Base-by-base conservation (phyloP, 2,113 vertebrate genomes). In the Urocitellus parryii region DNA sequence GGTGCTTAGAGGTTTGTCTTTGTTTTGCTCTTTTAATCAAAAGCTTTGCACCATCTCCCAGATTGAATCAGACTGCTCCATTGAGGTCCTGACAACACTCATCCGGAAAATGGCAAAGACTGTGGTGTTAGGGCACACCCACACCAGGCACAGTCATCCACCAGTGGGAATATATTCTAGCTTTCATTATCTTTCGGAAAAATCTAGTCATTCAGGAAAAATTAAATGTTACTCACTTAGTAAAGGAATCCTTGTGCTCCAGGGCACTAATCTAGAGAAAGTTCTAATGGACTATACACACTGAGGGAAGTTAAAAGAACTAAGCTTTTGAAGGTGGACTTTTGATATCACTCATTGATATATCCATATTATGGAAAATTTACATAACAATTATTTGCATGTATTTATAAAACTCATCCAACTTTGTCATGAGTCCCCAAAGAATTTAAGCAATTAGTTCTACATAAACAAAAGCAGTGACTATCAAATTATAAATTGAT, bases 401-500 rank as follows among this genome's bases (percentile, higher is more conserved):
- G 2, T 42, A 22, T 91, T 90, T 91, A 14, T 58, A 95, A 91
- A 88, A 65, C 27, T 8, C 14, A 70, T 70, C 34, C 34, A 32
- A 67, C 32, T 32, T n/a, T n/a, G 14, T 70, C 34, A 70, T 16
- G 34, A 63, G 11, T 79, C 9, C 13, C 8, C 24, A 48, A 63
- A 74, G 45, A 68, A 2, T 67, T 81, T 85, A 91, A 72, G 5
- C 63, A 93, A 88, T 85, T 87, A 81, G 34, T 63, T 79, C 9
- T 24, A 68, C 84, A 94, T 27, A 85, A 63, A 79, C 42, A 80
- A 79, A 88, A 42, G 4, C 20, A 73, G 8, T 61, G 29, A 51
- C 53, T 84, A 79, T 90, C 27, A 73, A 88, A 89, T 83, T 83
- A 20, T 42, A 68, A 94, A 81, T 17, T 81, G 65, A 94, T 61